phyloP scores from a whole-genome alignment of 2,797 vertebrate genomes.

The Lithobates sylvaticus region DNA sequence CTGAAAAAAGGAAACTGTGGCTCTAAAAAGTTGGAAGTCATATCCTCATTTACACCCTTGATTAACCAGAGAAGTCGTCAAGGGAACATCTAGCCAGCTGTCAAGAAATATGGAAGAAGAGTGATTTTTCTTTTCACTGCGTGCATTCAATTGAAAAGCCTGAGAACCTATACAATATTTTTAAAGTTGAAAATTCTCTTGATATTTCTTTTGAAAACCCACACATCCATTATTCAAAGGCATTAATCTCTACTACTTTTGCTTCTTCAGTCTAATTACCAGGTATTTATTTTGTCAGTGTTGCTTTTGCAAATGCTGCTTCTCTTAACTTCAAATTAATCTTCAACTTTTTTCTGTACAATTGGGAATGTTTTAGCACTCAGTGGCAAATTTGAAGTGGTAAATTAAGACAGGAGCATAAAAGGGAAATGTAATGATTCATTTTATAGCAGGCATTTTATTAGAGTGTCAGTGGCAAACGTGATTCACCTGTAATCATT shows the following conservation, averaged over 20 bases:
- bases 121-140: constrained; percentile 68
- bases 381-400: constrained; percentile 57
- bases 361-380: constrained; percentile 58
- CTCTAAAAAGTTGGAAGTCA: constrained; percentile 61
- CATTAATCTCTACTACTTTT: background rate
- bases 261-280: constrained; percentile 18
- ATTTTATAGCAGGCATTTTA: constrained; percentile 64
- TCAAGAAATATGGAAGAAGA: constrained; percentile 64
- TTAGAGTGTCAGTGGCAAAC: constrained; percentile 65
- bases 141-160: constrained; percentile 62
- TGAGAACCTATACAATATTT: constrained; percentile 48
- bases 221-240: constrained; percentile 29
- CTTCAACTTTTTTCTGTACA: constrained; percentile 49
- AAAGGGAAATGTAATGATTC: constrained; percentile 62
- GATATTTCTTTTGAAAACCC: constrained; percentile 26
- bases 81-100: constrained; percentile 70
- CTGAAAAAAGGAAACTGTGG: constrained; percentile 63
- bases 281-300: constrained; percentile 40
- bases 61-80: constrained; percentile 73
- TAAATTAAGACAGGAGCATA: constrained; percentile 61
- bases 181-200: constrained; percentile 57
- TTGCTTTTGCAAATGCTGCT: constrained; percentile 27
- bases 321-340: constrained; percentile 28
- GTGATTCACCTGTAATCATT: constrained; percentile 52
- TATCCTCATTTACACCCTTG: constrained; percentile 69